Evolutionary conservation across 2,888 invertebrate genomes (phyloP), one percentile per base, ranked within the genome.

Genomic region (Julus scanicus): DNA sequence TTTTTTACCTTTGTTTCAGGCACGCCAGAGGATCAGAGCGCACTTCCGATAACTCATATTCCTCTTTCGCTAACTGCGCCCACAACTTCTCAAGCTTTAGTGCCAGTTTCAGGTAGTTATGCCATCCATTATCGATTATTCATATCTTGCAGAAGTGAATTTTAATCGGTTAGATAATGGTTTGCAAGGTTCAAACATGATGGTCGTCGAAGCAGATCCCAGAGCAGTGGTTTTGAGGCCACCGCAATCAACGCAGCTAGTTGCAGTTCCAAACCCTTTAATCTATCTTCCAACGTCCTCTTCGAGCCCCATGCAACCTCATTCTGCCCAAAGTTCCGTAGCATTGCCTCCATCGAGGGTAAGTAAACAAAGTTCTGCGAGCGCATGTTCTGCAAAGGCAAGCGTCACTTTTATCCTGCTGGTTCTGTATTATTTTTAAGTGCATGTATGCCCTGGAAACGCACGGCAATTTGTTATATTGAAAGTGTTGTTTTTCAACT

Each of bases 21-120:
- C 29, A 57, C 86, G 37, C 80, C 80, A 80, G 80, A 80, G 15
- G 85, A 85, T 48, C 48, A 49, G 15, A 85, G 49, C 44, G 85
- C 48, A 3, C 85, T 85, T 15, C 85, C 85, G 20, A 86, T 39
- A 37, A 53, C 49, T 1, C 39, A 39, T 86, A 40, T 57, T 39
- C 57, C 86, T 4, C 57, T 86, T 17, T 9, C 57, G 1, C 57
- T 85, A 85, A 20, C 85, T 48, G 48, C 40, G 2, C 49, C 85
- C 11, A 48, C 85, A 57, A 53, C 86, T 57, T 86, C 86, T 53
- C 86, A 86, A 63, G 86, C 86, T 86, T 63, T 86, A 40, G 86
- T 86, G 37, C 86, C 86, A 40, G 86, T 86, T n/a, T 29, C 85
- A 80, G 80, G 80, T 80, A 80, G 13, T 80, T 29, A 29, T 39